Evolutionary conservation across 2,113 vertebrate species (phyloP), one percentile per base, ranked within the genome.

Genomic region (Lasiurus borealis): DNA sequence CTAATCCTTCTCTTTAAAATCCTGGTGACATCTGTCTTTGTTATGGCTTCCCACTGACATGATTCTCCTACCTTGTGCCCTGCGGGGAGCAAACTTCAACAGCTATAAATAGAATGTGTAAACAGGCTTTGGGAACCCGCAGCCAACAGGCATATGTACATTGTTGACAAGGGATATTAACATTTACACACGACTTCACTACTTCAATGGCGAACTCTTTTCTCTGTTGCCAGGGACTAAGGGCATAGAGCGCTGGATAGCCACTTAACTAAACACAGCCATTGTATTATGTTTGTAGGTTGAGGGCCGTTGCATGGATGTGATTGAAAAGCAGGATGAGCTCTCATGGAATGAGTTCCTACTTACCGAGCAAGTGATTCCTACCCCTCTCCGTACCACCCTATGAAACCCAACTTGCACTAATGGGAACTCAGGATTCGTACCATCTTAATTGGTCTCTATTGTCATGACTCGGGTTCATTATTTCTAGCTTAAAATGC

Each of bases 111-210:
- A 52, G 3, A 59, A 52, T 15, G 34, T 23, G 9, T 13, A 29
- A 52, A 75, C 19, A 31, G 48, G 2, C 44, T 44, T 77, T 86
- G 31, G 57, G 34, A 81, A 36, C 3, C 15, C 25, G n/a, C 6
- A 62, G 59, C 3, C 31, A 34, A 11, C 0, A 29, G 3, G 44
- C 18, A 46, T 0, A 4, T n/a, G n/a, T 0, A 12, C 0, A 0
- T 3, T 15, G 27, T 15, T 50, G 29, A 34, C 46, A 59, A 12
- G 16, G 48, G 44, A 5, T 8, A 23, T 21, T 57, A 44, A 44
- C 7, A 31, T 64, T 21, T 81, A 72, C 0, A n/a, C 14, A 29
- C 1, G 13, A 7, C 19, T 44, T 84, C 59, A 34, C 1, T 18
- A 7, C 19, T 44, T 84, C 59, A 34, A 29, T 11, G 23, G 18